Conservation (phyloP, 2,888 invertebrate genomes). For the Phaonia tiefii region DNA sequence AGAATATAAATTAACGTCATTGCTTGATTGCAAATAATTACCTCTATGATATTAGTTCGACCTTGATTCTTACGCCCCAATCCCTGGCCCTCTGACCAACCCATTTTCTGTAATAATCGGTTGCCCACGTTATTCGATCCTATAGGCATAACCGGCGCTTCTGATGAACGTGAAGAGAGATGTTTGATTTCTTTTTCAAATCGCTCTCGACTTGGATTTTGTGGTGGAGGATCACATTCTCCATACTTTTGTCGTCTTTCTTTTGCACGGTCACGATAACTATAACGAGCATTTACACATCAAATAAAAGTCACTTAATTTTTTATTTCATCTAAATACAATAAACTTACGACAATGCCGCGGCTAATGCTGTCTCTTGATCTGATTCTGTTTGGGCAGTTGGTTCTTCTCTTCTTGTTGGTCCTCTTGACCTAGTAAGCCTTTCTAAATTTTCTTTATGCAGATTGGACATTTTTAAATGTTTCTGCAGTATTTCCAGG, state of each 20-base stretch:
- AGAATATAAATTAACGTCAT: too few species aligned
- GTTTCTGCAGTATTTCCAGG: conserved; percentile 92
- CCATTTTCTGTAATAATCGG: conserved; percentile 98
- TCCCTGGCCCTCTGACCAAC: conserved; percentile 98
- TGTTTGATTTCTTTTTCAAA: conserved; percentile 83
- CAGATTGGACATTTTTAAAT: conserved; percentile 95
- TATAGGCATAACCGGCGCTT: conserved; percentile 81
- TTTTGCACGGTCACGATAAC: conserved; percentile 96
- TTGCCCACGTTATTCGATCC: conserved; percentile 96
- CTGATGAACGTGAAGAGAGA: conserved; percentile 79
- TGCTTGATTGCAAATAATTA: conserved; percentile 74
- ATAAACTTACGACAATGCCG: conserved; percentile 62
- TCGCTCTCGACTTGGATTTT: conserved; percentile 87
- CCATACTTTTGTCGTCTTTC: conserved; percentile 97
- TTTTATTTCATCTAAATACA: too few species aligned
- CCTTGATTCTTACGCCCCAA: conserved; percentile 96
- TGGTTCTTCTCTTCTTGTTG: too few species aligned
- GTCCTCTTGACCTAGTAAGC: conserved; percentile 78
- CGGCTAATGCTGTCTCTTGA: conserved; percentile 27
- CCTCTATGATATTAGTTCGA: conserved; percentile 94
- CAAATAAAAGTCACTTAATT: too few species aligned
- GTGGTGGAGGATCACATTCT: conserved; percentile 87
- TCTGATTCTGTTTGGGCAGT: neutral
- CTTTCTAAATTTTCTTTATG: conserved; percentile 92
- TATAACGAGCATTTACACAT: too few species aligned